These are phyloP conservation scores for Harpagoxenus sublaevis DNA, from an alignment of 2,888 invertebrate genomes.

Conservation along the genomic window DNA sequence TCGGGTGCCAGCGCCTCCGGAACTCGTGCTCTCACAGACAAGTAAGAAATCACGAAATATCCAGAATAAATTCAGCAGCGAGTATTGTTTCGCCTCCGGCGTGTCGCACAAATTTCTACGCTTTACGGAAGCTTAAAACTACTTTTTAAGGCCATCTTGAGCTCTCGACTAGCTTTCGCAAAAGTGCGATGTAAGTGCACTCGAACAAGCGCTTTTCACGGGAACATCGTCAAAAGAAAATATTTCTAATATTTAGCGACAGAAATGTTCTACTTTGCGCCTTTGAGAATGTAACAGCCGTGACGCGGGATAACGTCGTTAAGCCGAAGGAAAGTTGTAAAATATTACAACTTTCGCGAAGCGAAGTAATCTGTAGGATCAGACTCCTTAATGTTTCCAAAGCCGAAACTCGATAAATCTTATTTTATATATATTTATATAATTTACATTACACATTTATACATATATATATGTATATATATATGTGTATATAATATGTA, in stretches of 20 bases:
- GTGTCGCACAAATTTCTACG: slow-evolving; percentile 34
- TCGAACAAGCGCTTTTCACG: slow-evolving; percentile 22
- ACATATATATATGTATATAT: not conserved
- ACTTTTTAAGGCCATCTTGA: slow-evolving; percentile 41
- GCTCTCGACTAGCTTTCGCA: slow-evolving; percentile 19
- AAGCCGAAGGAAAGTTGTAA: slow-evolving; percentile 9
- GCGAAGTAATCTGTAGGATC: slow-evolving; percentile 12
- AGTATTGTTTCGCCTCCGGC: slow-evolving; percentile 36
- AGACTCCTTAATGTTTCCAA: slow-evolving; percentile 28
- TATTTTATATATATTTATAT: not conserved
- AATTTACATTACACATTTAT: not conserved
- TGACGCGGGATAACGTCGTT: slow-evolving; percentile 2
- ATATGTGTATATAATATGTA: not conserved
- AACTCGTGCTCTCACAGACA: not conserved
- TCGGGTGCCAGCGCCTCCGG: not conserved
- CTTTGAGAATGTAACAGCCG: slow-evolving; percentile 10
- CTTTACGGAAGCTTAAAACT: slow-evolving; percentile 40
- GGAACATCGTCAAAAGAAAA: slow-evolving; percentile 31
- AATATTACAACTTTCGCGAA: slow-evolving; percentile 24
- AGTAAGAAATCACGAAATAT: slow-evolving; percentile 44
- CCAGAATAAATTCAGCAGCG: slow-evolving; percentile 24
- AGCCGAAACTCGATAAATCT: slow-evolving; percentile 19
- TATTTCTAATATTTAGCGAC: slow-evolving; percentile 36
- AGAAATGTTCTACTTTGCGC: slow-evolving; percentile 4
- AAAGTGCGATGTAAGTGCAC: slow-evolving; percentile 27